Evolutionary conservation across 1,140 invertebrate genomes (phyloP).

Genomic region (Drosophila asahinai): DNA sequence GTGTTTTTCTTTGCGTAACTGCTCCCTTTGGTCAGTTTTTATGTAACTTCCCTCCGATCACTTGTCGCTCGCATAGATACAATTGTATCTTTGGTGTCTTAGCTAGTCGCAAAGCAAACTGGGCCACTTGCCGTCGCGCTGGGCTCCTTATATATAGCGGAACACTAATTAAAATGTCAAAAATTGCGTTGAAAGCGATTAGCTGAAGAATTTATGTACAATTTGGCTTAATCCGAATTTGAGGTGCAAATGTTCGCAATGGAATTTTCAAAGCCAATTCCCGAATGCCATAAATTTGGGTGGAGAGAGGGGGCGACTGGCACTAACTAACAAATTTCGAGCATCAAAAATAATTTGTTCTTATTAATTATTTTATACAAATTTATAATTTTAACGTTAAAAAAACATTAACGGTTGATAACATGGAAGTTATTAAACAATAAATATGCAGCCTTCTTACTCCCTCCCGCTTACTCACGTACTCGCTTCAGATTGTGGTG

Average conservation of each 20-base stretch:
- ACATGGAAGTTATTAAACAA: no score
- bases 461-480: no score
- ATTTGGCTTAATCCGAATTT: constrained; percentile 56
- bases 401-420: no score
- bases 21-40: constrained; percentile 57
- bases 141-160: constrained; percentile 37
- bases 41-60: constrained; percentile 43
- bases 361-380: no score
- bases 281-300: constrained; percentile 46
- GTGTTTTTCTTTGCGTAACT: constrained; percentile 78
- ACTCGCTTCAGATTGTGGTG: no score
- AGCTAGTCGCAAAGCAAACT: constrained; percentile 60
- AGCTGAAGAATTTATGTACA: constrained; percentile 68
- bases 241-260: constrained; percentile 28
- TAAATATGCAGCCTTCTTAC: no score
- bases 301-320: not conserved
- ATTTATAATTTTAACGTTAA: no score
- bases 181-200: constrained; percentile 68
- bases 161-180: constrained; percentile 81
- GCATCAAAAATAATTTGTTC: no score
- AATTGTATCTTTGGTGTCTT: constrained; percentile 60
- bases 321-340: not conserved
- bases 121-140: constrained; percentile 54
- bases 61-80: constrained; percentile 52
- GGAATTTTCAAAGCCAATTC: constrained; percentile 78